Evolutionary conservation across 2,797 vertebrate genomes (phyloP).

Genomic region (Typhlichthys eigenmanni): DNA sequence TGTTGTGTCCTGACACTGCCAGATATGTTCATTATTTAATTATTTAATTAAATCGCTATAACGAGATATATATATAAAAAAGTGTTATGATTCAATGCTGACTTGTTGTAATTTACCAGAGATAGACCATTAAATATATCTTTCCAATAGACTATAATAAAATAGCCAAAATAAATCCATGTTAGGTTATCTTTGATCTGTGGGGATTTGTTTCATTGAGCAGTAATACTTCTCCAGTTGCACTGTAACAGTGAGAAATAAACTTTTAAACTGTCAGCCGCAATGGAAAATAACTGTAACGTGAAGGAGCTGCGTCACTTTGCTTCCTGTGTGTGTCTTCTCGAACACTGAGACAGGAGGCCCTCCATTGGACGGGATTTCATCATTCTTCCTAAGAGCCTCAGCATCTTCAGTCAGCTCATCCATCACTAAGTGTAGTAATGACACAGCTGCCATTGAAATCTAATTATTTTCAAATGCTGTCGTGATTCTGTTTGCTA

Average conservation of each 20-base stretch:
- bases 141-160: not conserved
- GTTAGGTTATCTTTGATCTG: conserved; percentile 25
- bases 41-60: conserved; percentile 49
- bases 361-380: conserved; percentile 52
- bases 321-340: conserved; percentile 58
- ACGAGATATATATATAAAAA: conserved; percentile 6
- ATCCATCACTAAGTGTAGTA: conserved; percentile 46
- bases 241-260: conserved; percentile 49
- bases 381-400: conserved; percentile 51
- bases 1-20: conserved; percentile 48
- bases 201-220: conserved; percentile 31
- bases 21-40: conserved; percentile 43
- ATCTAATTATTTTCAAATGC: conserved; percentile 51
- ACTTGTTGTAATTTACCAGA: conserved; percentile 40
- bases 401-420: conserved; percentile 32
- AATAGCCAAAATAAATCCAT: conserved; percentile 2
- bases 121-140: conserved; percentile 19
- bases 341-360: conserved; percentile 48
- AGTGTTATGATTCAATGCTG: conserved; percentile 46
- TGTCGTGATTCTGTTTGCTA: conserved; percentile 28
- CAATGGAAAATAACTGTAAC: conserved; percentile 45
- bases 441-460: conserved; percentile 38
- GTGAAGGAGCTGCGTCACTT: conserved; percentile 55
- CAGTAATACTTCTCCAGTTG: conserved; percentile 52
- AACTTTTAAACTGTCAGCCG: conserved; percentile 31